Evolutionary conservation across 2,797 vertebrate genomes (phyloP), one percentile per base, ranked within the genome.

Genomic region (Podarcis siculus): DNA sequence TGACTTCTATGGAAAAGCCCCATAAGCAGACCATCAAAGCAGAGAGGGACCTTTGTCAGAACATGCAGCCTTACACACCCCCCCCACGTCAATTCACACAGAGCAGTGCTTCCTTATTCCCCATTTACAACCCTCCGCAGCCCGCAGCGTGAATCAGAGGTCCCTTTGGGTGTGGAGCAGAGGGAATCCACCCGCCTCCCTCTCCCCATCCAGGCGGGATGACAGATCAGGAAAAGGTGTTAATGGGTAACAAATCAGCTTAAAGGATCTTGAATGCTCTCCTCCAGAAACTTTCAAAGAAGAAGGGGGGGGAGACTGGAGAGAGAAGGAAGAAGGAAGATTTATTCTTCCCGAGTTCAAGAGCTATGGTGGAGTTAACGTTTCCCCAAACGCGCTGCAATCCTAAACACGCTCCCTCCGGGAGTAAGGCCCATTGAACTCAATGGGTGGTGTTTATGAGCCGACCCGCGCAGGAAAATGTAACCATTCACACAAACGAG

Each of bases 211-310:
- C 42, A 49, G 77, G 30, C 30, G 45, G 17, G 6, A 39, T 8
- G 77, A 61, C 49, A 82, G 79, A 87, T 82, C 21, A 61, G 21
- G 37, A 71, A n/a, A 6, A 49, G 10, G 30, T 35, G 79, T 87
- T 87, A 87, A 87, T 87, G 39, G 79, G 42, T 87, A 66, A 82
- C 69, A 12, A 8, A 39, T 23, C 49, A 30, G n/a, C 19, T 73
- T 1, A 55, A 73, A 58, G 8, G 49, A n/a, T 72, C 67, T 37
- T n/a, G 25, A 39, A 30, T 9, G 21, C 19, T 58, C 77, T 73
- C 45, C 10, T n/a, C 35, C 25, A 8, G 27, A 71, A 83, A 69
- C 64, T n/a, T 79, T 15, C 21, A 10, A 17, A 77, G 75, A 19
- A n/a, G 15, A 6, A 3, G 13, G 1, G 49, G 4, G 72, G 32